Evolutionary conservation across 2,113 vertebrate species (phyloP).

Genomic region (Sardina pilchardus): DNA sequence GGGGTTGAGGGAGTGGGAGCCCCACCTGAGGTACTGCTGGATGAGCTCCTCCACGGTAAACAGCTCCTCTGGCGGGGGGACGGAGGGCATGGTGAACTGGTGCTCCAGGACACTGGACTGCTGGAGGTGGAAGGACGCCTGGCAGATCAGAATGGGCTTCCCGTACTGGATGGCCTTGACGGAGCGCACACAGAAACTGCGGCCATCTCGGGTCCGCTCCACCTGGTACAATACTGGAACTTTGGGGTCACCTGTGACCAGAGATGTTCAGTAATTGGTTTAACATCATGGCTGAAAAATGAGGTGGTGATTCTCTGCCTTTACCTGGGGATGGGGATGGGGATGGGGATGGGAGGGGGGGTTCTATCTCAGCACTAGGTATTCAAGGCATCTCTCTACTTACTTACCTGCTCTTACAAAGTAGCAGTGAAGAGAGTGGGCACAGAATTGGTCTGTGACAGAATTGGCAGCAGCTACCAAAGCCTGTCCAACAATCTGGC

Average conservation of each 20-base stretch:
- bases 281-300: no score
- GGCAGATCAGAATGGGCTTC: slow-evolving; percentile 87
- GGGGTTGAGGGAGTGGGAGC: not conserved
- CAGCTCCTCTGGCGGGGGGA: slow-evolving; percentile 83
- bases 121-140: slow-evolving; percentile 85
- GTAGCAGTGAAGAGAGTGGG: slow-evolving; percentile 93
- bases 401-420: slow-evolving; percentile 86
- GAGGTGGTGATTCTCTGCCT: no score
- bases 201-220: slow-evolving; percentile 83
- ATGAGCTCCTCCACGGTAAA: slow-evolving; percentile 78
- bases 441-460: slow-evolving; percentile 76
- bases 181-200: slow-evolving; percentile 85
- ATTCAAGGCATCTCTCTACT: slow-evolving; percentile 31
- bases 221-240: slow-evolving; percentile 91
- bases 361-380: not conserved
- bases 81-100: slow-evolving; percentile 88
- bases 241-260: slow-evolving; percentile 81
- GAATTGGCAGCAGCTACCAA: slow-evolving; percentile 88
- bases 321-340: not conserved
- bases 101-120: slow-evolving; percentile 84
- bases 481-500: slow-evolving; percentile 92
- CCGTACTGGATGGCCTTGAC: slow-evolving; percentile 91
- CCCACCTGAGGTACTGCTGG: slow-evolving; percentile 79
- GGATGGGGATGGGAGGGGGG: not conserved
- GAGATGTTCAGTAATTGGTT: not conserved